Evolutionary conservation across 2,888 invertebrate genomes (phyloP).

Genomic region (Erannis defoliaria): DNA sequence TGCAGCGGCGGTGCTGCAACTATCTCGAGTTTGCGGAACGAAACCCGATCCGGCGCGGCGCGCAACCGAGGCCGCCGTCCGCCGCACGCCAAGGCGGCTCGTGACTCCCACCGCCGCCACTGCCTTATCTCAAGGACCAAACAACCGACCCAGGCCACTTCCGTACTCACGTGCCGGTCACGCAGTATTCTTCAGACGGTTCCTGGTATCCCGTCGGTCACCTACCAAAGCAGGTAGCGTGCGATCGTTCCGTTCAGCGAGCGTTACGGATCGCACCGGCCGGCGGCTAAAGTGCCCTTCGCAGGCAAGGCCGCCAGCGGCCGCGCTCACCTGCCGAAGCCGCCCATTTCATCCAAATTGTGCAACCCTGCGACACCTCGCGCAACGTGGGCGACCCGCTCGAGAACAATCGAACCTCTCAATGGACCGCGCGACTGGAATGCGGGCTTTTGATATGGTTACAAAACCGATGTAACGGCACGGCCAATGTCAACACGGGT

Average conservation of each 20-base stretch:
- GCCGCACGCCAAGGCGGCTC: slow-evolving; percentile 40
- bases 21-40: slow-evolving; percentile 84
- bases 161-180: slow-evolving; percentile 34
- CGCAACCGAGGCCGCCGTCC: slow-evolving; percentile 71
- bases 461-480: slow-evolving; percentile 78
- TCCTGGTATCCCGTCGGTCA: slow-evolving; percentile 51
- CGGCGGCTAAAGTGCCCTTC: slow-evolving; percentile 43
- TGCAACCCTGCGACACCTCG: slow-evolving; percentile 71
- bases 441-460: slow-evolving; percentile 81
- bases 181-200: slow-evolving; percentile 39
- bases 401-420: slow-evolving; percentile 77
- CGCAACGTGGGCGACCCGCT: slow-evolving; percentile 66
- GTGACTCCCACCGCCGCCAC: slow-evolving; percentile 8
- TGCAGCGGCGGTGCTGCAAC: slow-evolving; percentile 68
- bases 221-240: slow-evolving; percentile 44
- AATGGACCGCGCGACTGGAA: slow-evolving; percentile 74
- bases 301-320: slow-evolving; percentile 61
- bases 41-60: slow-evolving; percentile 78
- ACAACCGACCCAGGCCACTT: slow-evolving; percentile 20
- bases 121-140: slow-evolving; percentile 42
- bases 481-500: slow-evolving; percentile 83
- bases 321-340: slow-evolving; percentile 65
- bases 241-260: slow-evolving; percentile 54
- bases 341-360: slow-evolving; percentile 59
- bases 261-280: slow-evolving; percentile 50